phyloP scores from a whole-genome alignment of 2,888 invertebrate species.

The Charanyca ferruginea region DNA sequence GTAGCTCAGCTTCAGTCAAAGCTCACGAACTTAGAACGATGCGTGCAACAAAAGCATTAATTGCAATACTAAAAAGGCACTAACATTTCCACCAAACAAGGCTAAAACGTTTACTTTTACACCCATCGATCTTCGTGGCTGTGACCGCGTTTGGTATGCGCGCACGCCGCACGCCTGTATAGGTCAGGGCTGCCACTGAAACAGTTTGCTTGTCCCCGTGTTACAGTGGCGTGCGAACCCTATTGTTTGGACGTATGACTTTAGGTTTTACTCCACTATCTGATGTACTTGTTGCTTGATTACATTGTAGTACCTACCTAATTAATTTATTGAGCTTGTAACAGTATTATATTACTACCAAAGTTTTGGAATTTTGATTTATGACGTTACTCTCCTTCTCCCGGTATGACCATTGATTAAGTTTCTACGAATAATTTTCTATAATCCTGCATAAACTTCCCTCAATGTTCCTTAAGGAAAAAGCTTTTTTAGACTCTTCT shows the following conservation, averaged over 20 bases:
- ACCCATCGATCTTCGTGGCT: slow-evolving; percentile 20
- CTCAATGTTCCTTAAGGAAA: too few species aligned
- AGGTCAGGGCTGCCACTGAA: slow-evolving; percentile 71
- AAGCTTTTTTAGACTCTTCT: too few species aligned
- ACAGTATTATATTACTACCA: slow-evolving; percentile 1
- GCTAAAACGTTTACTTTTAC: slow-evolving; percentile 45
- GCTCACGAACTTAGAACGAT: not conserved
- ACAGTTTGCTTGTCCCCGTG: slow-evolving; percentile 50
- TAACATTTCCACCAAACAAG: slow-evolving; percentile 40
- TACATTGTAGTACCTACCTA: slow-evolving; percentile 50
- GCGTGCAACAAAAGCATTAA: slow-evolving; percentile 5
- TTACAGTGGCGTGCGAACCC: slow-evolving; percentile 72
- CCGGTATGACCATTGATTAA: too few species aligned
- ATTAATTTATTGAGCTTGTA: slow-evolving; percentile 42
- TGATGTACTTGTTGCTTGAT: slow-evolving; percentile 47
- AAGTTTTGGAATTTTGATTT: not conserved
- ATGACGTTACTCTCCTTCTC: not conserved
- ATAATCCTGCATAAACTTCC: too few species aligned
- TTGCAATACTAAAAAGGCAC: slow-evolving; percentile 15
- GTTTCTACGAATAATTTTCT: too few species aligned
- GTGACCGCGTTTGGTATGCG: slow-evolving; percentile 44
- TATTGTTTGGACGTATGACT: slow-evolving; percentile 63
- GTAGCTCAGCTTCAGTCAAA: too few species aligned
- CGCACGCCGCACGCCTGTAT: slow-evolving; percentile 49
- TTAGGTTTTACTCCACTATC: slow-evolving; percentile 45